Evolutionary conservation across 2,888 invertebrate species (phyloP), one percentile per base, ranked within the genome.

Genomic region (Cheilosia vulpina): DNA sequence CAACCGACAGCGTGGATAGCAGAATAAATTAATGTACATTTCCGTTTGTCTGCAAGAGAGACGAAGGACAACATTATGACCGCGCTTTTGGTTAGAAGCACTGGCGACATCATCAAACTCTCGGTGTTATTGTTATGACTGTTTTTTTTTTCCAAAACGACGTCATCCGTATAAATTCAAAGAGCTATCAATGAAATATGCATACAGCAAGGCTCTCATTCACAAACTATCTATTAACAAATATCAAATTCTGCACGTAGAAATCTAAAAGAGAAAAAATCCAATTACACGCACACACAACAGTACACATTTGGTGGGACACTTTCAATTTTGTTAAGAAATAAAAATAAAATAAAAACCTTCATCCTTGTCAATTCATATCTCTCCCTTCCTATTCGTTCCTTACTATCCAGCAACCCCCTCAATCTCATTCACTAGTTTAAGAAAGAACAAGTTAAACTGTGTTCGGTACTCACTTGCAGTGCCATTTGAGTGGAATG

Each of bases 401-500:
- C 45, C 52, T 69, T 65, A 43, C 68, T 75, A 79, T 71, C 84
- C 78, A 84, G 77, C 77, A 83, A 83, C 77, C 66, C 75, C 62
- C 62, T 63, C 60, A 72, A 57, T 66, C 65, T 55, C 68, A 71
- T 62, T 62, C 55, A 45, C 47, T 27, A 38, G 19, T 27, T 15
- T 38, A 27, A 52, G 3, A 34, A 53, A 38, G 13, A 21, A 15
- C 15, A 24, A 34, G 27, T 27, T 15, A 45, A 27, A 24, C 88
- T 90, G 90, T 90, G 87, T 91, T 90, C 90, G 89, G 90, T 88
- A 91, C 92, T 92, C 87, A 92, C 92, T 92, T 89, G 91, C 89
- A 88, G 90, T 90, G 87, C 91, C 90, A 80, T 91, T 92, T 83
- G 90, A 88, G 47, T 93, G 93, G 88, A 93, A 93, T 4, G 93